phyloP scores from a whole-genome alignment of 2,797 vertebrate species.

The Epinephelus coioides region DNA sequence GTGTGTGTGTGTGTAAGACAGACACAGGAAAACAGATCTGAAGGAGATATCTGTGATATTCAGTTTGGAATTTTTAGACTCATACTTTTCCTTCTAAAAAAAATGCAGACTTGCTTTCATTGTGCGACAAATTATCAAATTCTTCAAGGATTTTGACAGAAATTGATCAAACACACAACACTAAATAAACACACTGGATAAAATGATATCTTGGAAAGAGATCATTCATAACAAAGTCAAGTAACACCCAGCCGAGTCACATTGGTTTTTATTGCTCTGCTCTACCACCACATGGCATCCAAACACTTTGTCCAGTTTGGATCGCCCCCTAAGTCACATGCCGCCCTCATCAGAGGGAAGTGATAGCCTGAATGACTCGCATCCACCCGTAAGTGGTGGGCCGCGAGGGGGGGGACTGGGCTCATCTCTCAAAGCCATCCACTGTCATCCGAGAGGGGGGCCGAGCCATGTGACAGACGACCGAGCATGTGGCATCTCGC shows the following conservation, averaged over 20 bases:
- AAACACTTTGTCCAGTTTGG: constrained; percentile 36
- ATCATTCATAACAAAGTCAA: background rate
- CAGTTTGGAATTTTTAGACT: background rate
- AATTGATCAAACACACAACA: background rate
- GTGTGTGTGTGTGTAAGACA: constrained; percentile 24
- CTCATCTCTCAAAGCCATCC: constrained; percentile 63
- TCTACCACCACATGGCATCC: constrained; percentile 24
- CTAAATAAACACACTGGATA: background rate
- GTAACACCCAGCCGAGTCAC: background rate
- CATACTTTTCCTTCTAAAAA: background rate
- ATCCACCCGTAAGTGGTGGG: constrained; percentile 48
- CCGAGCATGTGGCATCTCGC: constrained; percentile 81
- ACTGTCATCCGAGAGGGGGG: constrained; percentile 73
- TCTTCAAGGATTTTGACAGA: background rate
- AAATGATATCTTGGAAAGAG: background rate
- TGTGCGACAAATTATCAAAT: background rate
- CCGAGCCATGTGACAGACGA: constrained; percentile 76
- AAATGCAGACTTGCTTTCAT: background rate
- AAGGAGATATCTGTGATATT: constrained; percentile 20
- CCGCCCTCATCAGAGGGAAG: constrained; percentile 31
- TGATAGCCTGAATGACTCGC: constrained; percentile 62
- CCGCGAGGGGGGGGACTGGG: background rate
- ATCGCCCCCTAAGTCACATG: constrained; percentile 38
- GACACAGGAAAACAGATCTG: constrained; percentile 41
- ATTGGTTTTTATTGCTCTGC: background rate